Base-by-base conservation (phyloP, 2,888 invertebrate species). In the Esperia sulphurella region DNA sequence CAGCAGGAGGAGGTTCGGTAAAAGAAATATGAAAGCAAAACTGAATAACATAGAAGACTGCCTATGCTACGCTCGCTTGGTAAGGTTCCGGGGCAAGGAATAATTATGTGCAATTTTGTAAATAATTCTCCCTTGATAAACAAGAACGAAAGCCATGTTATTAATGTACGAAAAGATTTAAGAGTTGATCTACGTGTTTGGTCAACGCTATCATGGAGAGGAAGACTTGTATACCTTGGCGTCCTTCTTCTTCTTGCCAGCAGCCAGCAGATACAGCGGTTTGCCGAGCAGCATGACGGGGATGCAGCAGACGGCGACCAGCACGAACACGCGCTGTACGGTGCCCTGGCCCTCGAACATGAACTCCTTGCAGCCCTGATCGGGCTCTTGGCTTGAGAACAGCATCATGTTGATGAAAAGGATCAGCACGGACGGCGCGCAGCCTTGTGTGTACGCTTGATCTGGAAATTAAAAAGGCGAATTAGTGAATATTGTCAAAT, bases 371-470 rank as follows among this genome's bases (percentile, higher is more conserved):
- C 93, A 93, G 38, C 83, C 86, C 0, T 48, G 48, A 43, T 90
- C 75, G 0, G 78, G 74, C 38, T 62, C 71, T n/a, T 81, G 85
- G 33, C 81, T 79, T 58, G 96, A 97, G 79, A 97, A 94, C 68
- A 99, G 89, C 68, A 99, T 97, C 99, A 99, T 99, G 90, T 99
- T 98, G 87, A 99, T 99, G 81, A 99, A 97, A 6, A 97, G 96
- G 63, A 99, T 98, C 52, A 99, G 92, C 62, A 99, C 96, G 1
- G 98, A 98, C 0, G 99, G 99, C 0, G 99, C 99, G 81, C 97
- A 97, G 41, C 79, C 80, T 51, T 82, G 79, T 0, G 54, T 73
- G 77, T 80, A 91, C 12, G 79, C 83, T 46, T 58, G 41, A 0
- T 82, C 86, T 90, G 64, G 0, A 21, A 21, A 21, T 5, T 2